These are phyloP conservation scores for Rynchops niger DNA, from an alignment of 2,113 vertebrate genomes.

Conservation along the genomic window DNA sequence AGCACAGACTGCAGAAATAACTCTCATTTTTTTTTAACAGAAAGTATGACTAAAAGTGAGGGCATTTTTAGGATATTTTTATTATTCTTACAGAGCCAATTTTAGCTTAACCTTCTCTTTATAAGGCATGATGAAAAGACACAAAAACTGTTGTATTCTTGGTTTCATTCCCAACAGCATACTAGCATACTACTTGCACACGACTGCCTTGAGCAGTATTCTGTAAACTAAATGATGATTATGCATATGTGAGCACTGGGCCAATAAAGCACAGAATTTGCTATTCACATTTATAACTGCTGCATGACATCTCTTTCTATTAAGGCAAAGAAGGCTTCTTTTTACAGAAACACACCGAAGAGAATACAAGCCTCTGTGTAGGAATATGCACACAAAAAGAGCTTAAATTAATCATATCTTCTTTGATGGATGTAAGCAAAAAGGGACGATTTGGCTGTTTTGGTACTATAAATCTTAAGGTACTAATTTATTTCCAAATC, in stretches of 20 bases:
- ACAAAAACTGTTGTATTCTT: background rate
- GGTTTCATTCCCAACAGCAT: background rate
- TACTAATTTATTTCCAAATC: background rate
- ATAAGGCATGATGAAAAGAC: background rate
- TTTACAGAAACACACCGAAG: background rate
- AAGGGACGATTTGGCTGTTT: background rate
- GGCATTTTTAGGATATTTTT: constrained; percentile 27
- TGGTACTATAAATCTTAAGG: background rate
- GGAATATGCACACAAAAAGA: background rate
- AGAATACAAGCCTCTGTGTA: background rate
- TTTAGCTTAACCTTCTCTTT: constrained; percentile 34
- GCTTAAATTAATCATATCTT: background rate
- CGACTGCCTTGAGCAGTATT: constrained; percentile 9
- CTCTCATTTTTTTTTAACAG: background rate
- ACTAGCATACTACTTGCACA: constrained; percentile 10
- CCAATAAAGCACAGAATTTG: constrained; percentile 12
- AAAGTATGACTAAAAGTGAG: background rate
- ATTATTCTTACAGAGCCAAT: constrained; percentile 23
- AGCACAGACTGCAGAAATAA: background rate
- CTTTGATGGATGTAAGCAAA: background rate
- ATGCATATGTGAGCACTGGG: background rate
- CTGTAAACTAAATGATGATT: constrained; percentile 35
- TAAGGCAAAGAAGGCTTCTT: background rate
- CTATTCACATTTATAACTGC: constrained; percentile 9
- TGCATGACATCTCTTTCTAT: background rate